Conservation (phyloP, 2,888 invertebrate genomes). For the Tanypteryx hageni region DNA sequence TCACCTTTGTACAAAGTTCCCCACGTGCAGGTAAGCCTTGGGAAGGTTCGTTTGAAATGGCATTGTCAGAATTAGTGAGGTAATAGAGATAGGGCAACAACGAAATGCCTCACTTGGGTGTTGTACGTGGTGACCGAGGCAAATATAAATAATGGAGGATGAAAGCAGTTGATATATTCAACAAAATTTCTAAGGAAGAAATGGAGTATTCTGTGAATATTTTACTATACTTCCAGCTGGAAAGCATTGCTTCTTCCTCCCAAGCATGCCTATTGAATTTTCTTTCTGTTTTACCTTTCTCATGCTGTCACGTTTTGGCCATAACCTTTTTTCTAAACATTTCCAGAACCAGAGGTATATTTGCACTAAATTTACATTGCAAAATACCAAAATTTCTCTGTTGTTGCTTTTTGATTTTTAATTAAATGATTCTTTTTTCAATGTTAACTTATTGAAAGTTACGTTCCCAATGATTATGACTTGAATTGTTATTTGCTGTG, state of each 20-base stretch:
- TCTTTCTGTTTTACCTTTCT: conserved; percentile 44
- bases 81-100: conserved; percentile 18
- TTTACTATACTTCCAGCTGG: conserved; percentile 49
- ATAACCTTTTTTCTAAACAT: conserved; percentile 39
- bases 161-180: conserved; percentile 61
- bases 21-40: conserved; percentile 49
- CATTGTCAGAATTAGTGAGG: conserved; percentile 41
- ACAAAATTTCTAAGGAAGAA: conserved; percentile 52
- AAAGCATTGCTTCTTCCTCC: conserved; percentile 59
- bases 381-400: conserved; percentile 37
- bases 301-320: background rate
- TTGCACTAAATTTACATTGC: conserved; percentile 31
- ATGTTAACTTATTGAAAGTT: conserved; percentile 62
- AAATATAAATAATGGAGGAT: conserved; percentile 54
- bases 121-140: conserved; percentile 43
- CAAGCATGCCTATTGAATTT: conserved; percentile 49
- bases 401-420: conserved; percentile 45
- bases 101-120: conserved; percentile 27
- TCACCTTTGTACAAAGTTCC: conserved; percentile 41
- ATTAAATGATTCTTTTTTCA: conserved; percentile 44
- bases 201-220: conserved; percentile 62
- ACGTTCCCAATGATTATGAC: conserved; percentile 44
- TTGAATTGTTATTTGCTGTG: conserved; percentile 62
- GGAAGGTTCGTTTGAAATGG: conserved; percentile 46
- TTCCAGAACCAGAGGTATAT: conserved; percentile 51